Evolutionary conservation across 1,140 invertebrate species (phyloP).

Genomic region (Lasioglossum baleicum): DNA sequence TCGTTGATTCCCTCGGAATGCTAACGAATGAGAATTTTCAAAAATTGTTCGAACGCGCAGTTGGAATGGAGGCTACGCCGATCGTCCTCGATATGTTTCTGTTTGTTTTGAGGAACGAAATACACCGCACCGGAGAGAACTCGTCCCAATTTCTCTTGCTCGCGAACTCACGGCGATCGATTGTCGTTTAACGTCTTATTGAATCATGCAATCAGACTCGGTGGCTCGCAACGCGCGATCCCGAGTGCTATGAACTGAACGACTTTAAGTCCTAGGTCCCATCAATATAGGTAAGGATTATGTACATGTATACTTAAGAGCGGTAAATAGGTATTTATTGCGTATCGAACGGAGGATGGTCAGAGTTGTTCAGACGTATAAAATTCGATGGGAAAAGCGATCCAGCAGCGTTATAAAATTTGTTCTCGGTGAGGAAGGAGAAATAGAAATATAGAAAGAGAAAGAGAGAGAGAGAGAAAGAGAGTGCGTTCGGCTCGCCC

Average conservation of each 20-base stretch:
- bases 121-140: background rate
- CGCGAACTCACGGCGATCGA: background rate
- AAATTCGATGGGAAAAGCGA: background rate
- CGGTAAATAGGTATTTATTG: constrained; percentile 35
- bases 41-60: background rate
- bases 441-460: too few species aligned
- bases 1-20: background rate
- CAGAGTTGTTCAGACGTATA: background rate
- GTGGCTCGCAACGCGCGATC: constrained; percentile 7
- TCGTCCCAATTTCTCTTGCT: background rate
- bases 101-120: constrained; percentile 36
- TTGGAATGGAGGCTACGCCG: background rate
- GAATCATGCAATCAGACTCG: constrained; percentile 48
- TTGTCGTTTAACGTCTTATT: constrained; percentile 30
- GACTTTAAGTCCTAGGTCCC: constrained; percentile 11
- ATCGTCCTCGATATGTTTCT: constrained; percentile 56
- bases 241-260: constrained; percentile 32
- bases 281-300: constrained; percentile 53
- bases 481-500: background rate
- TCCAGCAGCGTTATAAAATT: background rate
- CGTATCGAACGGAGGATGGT: background rate
- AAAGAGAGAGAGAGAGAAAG: too few species aligned
- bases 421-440: background rate
- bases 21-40: too few species aligned
- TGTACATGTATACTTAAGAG: constrained; percentile 49